Conservation (phyloP, 92 coral and sea anemone genomes). For the Parazoanthus swiftii region DNA sequence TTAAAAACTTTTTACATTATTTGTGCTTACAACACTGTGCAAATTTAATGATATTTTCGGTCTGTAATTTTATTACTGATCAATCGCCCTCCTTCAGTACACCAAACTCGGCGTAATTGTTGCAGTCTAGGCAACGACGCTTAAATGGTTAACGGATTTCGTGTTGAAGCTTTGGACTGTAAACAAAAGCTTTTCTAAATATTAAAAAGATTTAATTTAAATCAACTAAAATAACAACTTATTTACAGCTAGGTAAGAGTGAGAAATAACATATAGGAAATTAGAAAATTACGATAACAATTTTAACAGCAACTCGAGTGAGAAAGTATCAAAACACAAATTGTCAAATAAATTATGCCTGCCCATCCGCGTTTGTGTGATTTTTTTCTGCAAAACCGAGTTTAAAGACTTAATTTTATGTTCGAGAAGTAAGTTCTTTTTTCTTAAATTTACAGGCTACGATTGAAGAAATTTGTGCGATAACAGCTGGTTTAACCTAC, state of each 20-base stretch:
- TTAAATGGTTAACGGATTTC: constrained; percentile 21
- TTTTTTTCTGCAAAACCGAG: not conserved
- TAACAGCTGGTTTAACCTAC: constrained; percentile 10
- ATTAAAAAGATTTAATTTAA: constrained; percentile 12
- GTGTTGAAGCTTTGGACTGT: not conserved
- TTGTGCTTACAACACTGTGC: constrained; percentile 30
- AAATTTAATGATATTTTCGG: constrained; percentile 37
- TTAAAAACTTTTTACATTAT: constrained; percentile 6
- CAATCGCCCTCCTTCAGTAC: constrained; percentile 5
- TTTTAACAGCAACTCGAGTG: not conserved
- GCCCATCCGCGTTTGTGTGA: not conserved
- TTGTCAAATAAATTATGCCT: not conserved
- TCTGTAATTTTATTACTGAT: constrained; percentile 27
- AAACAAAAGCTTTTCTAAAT: constrained; percentile 26
- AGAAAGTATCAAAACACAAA: not conserved
- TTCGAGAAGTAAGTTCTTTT: not conserved
- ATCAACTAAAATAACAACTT: not conserved
- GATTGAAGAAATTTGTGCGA: not conserved
- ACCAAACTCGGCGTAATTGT: constrained; percentile 1
- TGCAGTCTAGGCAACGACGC: constrained; percentile 15
- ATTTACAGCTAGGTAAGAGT: not conserved
- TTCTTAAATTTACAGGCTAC: constrained; percentile 4
- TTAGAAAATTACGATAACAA: not conserved
- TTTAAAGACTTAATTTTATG: not conserved
- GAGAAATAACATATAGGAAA: not conserved